Percentiles rank a stretch among this genome's conserved stretches.
phyloP scores from a whole-genome alignment of 2,797 vertebrate species.

The Peromyscus melanophrys region DNA sequence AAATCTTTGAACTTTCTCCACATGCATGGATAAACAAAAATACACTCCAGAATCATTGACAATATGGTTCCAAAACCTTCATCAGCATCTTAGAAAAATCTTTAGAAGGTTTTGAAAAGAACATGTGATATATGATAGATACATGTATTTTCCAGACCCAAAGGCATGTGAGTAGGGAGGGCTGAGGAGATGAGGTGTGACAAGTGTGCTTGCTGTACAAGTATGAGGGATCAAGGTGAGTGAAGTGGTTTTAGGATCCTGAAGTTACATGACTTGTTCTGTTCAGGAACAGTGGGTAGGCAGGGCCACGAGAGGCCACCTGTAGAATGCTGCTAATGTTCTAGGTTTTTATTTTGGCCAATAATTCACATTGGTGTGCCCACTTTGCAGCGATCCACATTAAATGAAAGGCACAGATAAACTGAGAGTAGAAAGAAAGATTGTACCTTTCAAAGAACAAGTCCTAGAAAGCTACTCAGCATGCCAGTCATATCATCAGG shows the following conservation, averaged over 20 bases:
- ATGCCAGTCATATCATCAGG: neutral
- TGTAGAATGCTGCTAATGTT: neutral
- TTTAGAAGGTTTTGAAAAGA: conserved; percentile 29
- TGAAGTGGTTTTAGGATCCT: neutral
- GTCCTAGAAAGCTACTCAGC: neutral
- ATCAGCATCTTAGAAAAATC: neutral
- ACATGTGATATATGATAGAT: neutral
- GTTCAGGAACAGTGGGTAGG: neutral
- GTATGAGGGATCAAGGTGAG: neutral
- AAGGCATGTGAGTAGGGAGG: neutral
- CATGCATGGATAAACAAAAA: conserved; percentile 41
- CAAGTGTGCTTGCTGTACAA: neutral
- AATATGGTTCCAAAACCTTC: conserved; percentile 29
- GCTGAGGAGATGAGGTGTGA: neutral
- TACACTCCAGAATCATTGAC: conserved; percentile 1
- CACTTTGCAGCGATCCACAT: neutral
- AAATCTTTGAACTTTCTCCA: conserved; percentile 25
- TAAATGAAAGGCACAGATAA: neutral
- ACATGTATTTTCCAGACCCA: neutral
- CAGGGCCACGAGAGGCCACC: neutral
- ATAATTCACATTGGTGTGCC: neutral
- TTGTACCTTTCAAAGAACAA: neutral
- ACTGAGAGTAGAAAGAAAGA: neutral
- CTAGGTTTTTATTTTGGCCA: neutral
- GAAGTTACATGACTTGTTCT: neutral